These are phyloP conservation scores for Rostratula benghalensis DNA, from an alignment of 2,113 vertebrate species.

Conservation along the genomic window DNA sequence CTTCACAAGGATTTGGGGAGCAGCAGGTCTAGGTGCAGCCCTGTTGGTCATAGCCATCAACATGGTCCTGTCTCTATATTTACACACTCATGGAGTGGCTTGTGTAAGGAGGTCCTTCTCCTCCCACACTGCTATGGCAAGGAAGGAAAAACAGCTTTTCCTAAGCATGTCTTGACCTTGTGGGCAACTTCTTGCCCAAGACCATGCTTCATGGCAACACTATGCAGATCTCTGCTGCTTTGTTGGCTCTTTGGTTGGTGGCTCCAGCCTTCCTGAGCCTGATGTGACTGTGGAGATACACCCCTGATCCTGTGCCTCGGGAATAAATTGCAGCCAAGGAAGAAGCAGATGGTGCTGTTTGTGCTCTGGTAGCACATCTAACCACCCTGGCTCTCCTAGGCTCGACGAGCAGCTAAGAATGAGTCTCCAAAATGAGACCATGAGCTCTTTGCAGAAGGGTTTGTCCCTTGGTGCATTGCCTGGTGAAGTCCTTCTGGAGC, in stretches of 20 bases:
- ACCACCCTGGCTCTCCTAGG: not conserved
- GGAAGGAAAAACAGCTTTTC: not conserved
- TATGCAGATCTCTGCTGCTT: not conserved
- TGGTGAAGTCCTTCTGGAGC: not conserved
- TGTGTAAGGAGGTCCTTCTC: not conserved
- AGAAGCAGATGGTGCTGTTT: not conserved
- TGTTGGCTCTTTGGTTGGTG: too few species aligned
- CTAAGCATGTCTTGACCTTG: not conserved
- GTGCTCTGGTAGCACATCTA: not conserved
- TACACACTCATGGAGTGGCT: accelerated
- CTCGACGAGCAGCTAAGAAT: not conserved
- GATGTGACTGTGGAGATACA: not conserved
- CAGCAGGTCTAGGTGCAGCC: not conserved
- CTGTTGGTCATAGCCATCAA: not conserved
- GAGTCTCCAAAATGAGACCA: not conserved
- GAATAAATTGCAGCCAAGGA: not conserved
- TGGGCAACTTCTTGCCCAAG: not conserved
- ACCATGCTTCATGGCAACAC: too few species aligned
- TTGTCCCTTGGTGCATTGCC: not conserved
- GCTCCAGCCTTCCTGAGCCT: not conserved
- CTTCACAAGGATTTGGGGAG: not conserved
- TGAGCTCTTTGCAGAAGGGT: not conserved
- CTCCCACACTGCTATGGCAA: not conserved
- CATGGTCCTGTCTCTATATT: accelerated
- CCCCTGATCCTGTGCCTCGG: not conserved